Conservation (phyloP, 2,113 vertebrate genomes). For the Pao palembangensis region DNA sequence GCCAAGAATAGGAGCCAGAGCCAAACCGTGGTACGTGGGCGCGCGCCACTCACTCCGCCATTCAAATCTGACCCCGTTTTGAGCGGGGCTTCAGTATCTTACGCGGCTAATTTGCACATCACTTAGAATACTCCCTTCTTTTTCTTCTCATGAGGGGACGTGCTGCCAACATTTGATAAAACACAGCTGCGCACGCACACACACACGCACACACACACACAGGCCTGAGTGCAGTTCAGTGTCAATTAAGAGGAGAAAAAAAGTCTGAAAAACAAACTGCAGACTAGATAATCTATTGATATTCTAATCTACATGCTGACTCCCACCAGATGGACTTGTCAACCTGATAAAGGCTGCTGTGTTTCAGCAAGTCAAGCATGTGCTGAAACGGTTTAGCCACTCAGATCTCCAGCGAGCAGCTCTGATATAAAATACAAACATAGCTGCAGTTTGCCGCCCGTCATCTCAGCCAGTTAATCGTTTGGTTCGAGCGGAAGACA, state of each 20-base stretch:
- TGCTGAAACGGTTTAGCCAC: conserved; percentile 11
- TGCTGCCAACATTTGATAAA: conserved; percentile 51
- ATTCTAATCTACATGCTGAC: conserved; percentile 7
- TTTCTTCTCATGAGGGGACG: background rate
- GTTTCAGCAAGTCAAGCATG: conserved; percentile 11
- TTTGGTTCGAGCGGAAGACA: background rate
- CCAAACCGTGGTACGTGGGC: conserved; percentile 42
- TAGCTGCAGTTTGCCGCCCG: background rate
- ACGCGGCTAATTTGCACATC: conserved; percentile 48
- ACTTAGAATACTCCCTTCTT: conserved; percentile 6
- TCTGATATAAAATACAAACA: background rate
- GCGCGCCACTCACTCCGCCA: conserved; percentile 30
- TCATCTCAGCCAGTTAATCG: conserved; percentile 4
- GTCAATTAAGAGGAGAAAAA: conserved; percentile 5
- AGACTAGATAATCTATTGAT: conserved; percentile 29
- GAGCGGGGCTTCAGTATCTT: conserved; percentile 31
- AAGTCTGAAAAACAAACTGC: conserved; percentile 34
- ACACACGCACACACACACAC: background rate
- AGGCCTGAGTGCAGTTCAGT: conserved; percentile 3
- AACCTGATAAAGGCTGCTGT: conserved; percentile 17
- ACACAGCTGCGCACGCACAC: conserved; percentile 53
- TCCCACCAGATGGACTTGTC: conserved; percentile 30
- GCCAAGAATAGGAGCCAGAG: conserved; percentile 47
- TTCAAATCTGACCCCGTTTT: conserved; percentile 48
- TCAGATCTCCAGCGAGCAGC: conserved; percentile 14